Conservation (phyloP, 2,797 vertebrate genomes). For the Onychomys leucogaster region DNA sequence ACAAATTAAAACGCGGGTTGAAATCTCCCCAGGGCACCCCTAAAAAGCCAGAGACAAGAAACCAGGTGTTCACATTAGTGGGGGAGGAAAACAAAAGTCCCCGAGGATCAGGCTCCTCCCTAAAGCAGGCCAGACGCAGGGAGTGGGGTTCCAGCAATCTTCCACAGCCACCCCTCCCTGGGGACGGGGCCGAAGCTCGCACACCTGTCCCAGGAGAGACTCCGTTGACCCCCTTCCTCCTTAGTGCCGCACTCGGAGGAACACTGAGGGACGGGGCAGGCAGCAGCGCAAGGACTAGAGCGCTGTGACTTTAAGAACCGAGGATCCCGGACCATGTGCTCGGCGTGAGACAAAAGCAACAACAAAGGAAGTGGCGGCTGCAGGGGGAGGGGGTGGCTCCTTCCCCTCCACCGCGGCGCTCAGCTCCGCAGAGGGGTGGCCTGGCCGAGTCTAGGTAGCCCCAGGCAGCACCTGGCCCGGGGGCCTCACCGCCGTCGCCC, state of each 20-base stretch:
- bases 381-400: constrained; percentile 78
- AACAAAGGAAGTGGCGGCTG: constrained; percentile 92
- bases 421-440: constrained; percentile 27
- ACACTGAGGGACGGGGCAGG: not conserved
- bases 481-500: not conserved
- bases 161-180: not conserved
- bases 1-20: constrained; percentile 50
- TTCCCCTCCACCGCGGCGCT: constrained; percentile 51
- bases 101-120: not conserved
- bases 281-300: constrained; percentile 53
- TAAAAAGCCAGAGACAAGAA: constrained; percentile 17
- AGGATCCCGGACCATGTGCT: constrained; percentile 95
- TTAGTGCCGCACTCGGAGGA: not conserved
- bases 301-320: constrained; percentile 93
- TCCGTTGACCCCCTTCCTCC: not conserved
- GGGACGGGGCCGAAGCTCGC: not conserved
- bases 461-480: not conserved
- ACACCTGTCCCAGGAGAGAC: not conserved
- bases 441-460: not conserved
- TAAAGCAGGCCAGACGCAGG: not conserved
- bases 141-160: not conserved
- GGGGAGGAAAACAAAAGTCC: not conserved
- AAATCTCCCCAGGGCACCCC: not conserved
- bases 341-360: constrained; percentile 97
- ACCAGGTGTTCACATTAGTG: not conserved